These are phyloP conservation scores for Smutsia gigantea DNA, from an alignment of 2,797 vertebrate genomes.

Conservation along the genomic window DNA sequence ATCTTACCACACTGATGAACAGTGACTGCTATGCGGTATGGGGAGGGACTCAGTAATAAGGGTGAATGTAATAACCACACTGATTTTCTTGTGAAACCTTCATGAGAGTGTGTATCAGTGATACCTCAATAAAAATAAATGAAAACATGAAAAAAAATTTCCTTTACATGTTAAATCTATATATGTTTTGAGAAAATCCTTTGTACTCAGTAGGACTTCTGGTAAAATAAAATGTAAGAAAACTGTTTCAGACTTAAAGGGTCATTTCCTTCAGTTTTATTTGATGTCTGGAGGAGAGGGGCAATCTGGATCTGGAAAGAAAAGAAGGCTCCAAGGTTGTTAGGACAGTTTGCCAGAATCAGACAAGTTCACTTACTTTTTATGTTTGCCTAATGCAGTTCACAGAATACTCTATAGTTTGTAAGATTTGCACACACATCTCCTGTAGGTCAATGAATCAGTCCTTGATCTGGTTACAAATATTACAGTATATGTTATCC, in stretches of 20 bases:
- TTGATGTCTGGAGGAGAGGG: not conserved
- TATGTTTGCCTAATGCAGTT: not conserved
- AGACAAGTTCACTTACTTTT: not conserved
- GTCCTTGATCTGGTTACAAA: not conserved
- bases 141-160: not conserved
- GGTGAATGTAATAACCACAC: no score
- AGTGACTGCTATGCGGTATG: no score
- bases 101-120: no score
- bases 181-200: slow-evolving; percentile 31
- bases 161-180: not conserved
- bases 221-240: slow-evolving; percentile 22
- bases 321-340: not conserved
- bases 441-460: not conserved
- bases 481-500: not conserved
- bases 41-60: no score
- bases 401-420: not conserved
- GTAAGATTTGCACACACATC: not conserved
- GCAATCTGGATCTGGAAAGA: not conserved
- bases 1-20: no score
- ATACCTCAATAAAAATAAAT: no score
- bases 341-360: not conserved
- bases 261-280: not conserved
- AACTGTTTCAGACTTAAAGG: not conserved
- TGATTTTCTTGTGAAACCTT: no score
- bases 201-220: not conserved